Conservation (phyloP, 2,113 vertebrate genomes). For the Crotalus tigris region DNA sequence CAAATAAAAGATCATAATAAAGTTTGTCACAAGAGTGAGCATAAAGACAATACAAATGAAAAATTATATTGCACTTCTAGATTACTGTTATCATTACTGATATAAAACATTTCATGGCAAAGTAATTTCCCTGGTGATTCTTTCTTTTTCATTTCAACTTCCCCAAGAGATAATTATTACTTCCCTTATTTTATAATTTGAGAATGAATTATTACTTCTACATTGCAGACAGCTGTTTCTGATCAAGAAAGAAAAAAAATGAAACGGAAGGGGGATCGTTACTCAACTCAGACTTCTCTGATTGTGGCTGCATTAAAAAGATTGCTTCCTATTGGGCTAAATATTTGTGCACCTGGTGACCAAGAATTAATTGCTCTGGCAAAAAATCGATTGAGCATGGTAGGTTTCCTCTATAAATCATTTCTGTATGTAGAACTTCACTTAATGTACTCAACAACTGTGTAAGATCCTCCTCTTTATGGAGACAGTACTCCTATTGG, state of each 20-base stretch:
- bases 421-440: neutral
- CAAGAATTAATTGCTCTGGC: conserved; percentile 92
- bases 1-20: neutral
- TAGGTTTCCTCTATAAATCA: conserved; percentile 46
- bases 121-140: neutral
- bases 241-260: conserved; percentile 96
- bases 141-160: neutral
- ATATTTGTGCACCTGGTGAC: conserved; percentile 92
- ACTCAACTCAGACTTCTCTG: conserved; percentile 91
- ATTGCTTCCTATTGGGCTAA: conserved; percentile 88
- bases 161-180: neutral
- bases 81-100: neutral
- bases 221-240: conserved; percentile 82
- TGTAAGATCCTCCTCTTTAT: neutral
- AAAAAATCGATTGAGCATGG: conserved; percentile 88
- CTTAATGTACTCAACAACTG: neutral
- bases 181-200: conserved; percentile 4
- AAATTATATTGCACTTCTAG: neutral
- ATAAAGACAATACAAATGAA: neutral
- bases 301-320: conserved; percentile 92
- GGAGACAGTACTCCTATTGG: neutral
- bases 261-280: conserved; percentile 89
- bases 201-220: neutral
- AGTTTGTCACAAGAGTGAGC: neutral
- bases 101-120: neutral